Base-by-base conservation (phyloP, 2,113 vertebrate species). In the Phyllopteryx taeniolatus region DNA sequence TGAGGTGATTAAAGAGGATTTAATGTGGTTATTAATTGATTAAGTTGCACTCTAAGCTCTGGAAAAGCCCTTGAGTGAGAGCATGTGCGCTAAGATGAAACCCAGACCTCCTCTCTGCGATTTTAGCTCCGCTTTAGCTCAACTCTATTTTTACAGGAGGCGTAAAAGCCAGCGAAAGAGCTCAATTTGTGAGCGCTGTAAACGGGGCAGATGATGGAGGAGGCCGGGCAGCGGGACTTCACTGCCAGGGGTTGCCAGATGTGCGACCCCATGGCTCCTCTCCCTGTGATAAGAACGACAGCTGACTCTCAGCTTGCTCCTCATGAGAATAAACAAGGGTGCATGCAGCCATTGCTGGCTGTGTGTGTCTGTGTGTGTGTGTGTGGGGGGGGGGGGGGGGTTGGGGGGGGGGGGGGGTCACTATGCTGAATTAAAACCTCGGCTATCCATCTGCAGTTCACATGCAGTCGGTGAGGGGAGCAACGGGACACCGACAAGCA, bases 221-320 rank as follows among this genome's bases (percentile, higher is more conserved):
- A 76, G 77, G 56, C 22, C 46, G 81, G 78, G 74, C 64, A 79
- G 75, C 14, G 64, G 77, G 79, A 78, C 81, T 82, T 82, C 79
- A 78, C 85, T 84, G 82, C 74, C 87, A 88, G 84, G 79, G 82
- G 76, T 77, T 80, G 74, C 87, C 92, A 92, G 90, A 91, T 91
- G 89, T 88, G 80, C 78, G 86, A 86, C 83, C 76, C 66, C 33
- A n/a, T 43, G 68, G 71, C 51, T 60, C 72, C 71, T 80, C 80
- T 68, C 67, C 74, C 59, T 70, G 66, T 14, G 47, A 87, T 85
- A 76, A 81, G 85, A 85, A 46, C 68, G 71, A 83, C 87, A 88
- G 86, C 86, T 87, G 88, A 81, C 84, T 82, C 78, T 53, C 68
- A 83, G 71, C 78, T 44, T 71, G 83, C 75, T 42, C 74, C 83